Evolutionary conservation across 2,113 vertebrate species (phyloP).

Genomic region (Thermophis baileyi): DNA sequence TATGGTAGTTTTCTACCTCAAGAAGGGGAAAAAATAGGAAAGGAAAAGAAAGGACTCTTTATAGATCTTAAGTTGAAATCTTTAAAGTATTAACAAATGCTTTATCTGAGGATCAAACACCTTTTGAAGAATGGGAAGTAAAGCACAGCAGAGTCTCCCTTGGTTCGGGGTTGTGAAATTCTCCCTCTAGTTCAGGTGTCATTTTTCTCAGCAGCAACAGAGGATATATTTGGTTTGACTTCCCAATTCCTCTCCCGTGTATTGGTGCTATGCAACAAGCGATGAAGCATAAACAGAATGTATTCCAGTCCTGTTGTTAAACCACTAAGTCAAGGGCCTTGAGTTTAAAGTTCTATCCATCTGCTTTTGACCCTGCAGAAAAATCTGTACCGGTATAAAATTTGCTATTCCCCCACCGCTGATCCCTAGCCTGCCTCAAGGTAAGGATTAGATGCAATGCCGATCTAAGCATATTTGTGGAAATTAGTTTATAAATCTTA

Average conservation of each 20-base stretch:
- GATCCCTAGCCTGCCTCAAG: background rate
- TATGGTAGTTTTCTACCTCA: conserved; percentile 43
- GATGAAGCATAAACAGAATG: conserved; percentile 12
- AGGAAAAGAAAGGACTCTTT: conserved; percentile 43
- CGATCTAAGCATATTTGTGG: background rate
- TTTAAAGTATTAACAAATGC: conserved; percentile 69
- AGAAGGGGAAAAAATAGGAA: conserved; percentile 13
- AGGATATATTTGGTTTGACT: conserved; percentile 28
- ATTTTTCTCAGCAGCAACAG: background rate
- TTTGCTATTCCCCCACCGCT: background rate
- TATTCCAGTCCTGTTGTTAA: background rate
- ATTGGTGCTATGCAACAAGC: background rate
- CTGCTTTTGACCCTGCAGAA: background rate
- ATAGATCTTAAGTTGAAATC: conserved; percentile 59
- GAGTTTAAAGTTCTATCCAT: background rate
- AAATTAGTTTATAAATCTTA: background rate
- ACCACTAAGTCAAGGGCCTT: background rate
- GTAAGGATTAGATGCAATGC: background rate
- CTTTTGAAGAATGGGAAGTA: conserved; percentile 60
- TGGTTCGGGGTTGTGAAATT: conserved; percentile 36
- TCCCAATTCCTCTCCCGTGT: background rate
- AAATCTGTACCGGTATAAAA: background rate
- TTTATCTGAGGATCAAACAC: conserved; percentile 68
- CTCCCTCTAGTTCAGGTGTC: conserved; percentile 22
- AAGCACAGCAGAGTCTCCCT: conserved; percentile 41